phyloP scores from a whole-genome alignment of 2,113 vertebrate species.

The Entelurus aequoreus region DNA sequence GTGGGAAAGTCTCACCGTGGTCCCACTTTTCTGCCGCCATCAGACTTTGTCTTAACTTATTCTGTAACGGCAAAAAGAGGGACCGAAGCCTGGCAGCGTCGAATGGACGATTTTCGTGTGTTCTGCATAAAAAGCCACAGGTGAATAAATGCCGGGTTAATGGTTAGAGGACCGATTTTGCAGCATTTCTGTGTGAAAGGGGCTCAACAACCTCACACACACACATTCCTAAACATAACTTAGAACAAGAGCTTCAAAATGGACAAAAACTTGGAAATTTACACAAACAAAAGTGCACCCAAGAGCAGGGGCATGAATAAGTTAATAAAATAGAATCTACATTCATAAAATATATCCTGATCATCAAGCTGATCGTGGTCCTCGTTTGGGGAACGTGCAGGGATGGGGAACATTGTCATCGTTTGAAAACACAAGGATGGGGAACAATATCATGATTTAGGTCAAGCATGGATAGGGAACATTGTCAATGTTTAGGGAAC shows the following conservation, averaged over 20 bases:
- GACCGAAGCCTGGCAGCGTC: no score
- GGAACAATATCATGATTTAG: slow-evolving; percentile 8
- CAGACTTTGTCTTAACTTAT: no score
- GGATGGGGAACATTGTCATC: slow-evolving; percentile 14
- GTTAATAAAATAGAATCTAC: slow-evolving; percentile 77
- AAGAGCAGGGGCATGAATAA: slow-evolving; percentile 67
- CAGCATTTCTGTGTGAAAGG: no score
- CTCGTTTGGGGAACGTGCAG: slow-evolving; percentile 50
- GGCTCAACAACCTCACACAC: not conserved
- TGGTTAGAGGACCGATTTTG: no score
- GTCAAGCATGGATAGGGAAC: slow-evolving; percentile 8
- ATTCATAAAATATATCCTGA: slow-evolving; percentile 65
- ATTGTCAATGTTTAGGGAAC: not conserved
- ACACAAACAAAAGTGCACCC: slow-evolving; percentile 42
- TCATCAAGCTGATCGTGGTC: slow-evolving; percentile 73
- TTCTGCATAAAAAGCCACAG: no score
- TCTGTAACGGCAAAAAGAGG: no score
- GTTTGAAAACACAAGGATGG: not conserved
- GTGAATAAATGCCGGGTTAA: no score
- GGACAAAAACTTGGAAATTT: slow-evolving; percentile 40
- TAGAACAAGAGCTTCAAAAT: slow-evolving; percentile 34
- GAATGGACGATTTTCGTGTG: no score
- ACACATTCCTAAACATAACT: slow-evolving; percentile 36
- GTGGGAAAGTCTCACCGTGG: no score
- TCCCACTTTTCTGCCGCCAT: no score